Conservation (phyloP, 1,140 invertebrate genomes). For the Hermetia illucens region DNA sequence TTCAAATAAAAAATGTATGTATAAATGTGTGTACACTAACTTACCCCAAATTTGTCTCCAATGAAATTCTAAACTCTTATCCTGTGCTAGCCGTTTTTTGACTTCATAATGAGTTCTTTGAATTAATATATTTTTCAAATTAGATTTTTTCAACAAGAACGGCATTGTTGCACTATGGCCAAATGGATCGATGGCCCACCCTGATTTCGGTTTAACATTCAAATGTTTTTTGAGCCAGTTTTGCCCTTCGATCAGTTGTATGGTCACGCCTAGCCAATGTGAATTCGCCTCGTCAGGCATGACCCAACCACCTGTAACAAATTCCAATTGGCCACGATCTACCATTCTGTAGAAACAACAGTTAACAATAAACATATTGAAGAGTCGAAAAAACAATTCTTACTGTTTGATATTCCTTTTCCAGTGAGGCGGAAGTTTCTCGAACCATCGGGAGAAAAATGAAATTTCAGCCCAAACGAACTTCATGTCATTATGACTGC, state of each 20-base stretch:
- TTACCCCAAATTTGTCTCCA: slow-evolving; percentile 89
- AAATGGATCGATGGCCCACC: slow-evolving; percentile 93
- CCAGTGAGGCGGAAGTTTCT: slow-evolving; percentile 47
- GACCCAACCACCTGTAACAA: slow-evolving; percentile 87
- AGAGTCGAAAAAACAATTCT: slow-evolving; percentile 11
- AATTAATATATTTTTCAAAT: slow-evolving; percentile 72
- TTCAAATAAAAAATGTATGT: too few relatives aligned
- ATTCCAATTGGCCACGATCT: slow-evolving; percentile 50
- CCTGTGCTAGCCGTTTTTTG: slow-evolving; percentile 70
- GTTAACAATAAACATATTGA: not conserved
- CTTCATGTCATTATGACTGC: slow-evolving; percentile 54
- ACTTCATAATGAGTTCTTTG: slow-evolving; percentile 87
- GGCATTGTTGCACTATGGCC: slow-evolving; percentile 79
- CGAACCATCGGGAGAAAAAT: slow-evolving; percentile 85
- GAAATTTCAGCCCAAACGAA: slow-evolving; percentile 95
- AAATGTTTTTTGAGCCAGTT: slow-evolving; percentile 76
- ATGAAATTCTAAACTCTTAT: slow-evolving; percentile 69
- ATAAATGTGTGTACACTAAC: too few relatives aligned
- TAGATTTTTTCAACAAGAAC: slow-evolving; percentile 64
- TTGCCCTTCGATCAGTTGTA: slow-evolving; percentile 82
- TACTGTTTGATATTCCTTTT: slow-evolving; percentile 56
- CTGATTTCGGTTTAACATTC: slow-evolving; percentile 53
- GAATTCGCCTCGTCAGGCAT: slow-evolving; percentile 91
- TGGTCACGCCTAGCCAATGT: slow-evolving; percentile 73
- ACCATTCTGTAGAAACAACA: slow-evolving; percentile 28